Conservation (phyloP, 2,113 vertebrate species). For the Corythoichthys haematopterus region DNA sequence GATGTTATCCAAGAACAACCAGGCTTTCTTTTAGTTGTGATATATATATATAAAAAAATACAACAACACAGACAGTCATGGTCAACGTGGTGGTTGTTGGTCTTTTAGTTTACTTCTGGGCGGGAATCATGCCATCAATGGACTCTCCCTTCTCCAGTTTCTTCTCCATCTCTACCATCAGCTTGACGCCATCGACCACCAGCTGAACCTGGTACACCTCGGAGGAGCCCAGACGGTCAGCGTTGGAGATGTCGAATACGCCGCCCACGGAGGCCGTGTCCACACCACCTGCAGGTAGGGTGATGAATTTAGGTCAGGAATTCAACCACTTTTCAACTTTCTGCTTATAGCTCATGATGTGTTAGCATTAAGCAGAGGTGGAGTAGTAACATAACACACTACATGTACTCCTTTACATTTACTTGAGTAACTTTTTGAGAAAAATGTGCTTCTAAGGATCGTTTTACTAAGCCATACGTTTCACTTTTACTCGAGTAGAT, state of each 20-base stretch:
- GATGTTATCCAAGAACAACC: constrained; percentile 29
- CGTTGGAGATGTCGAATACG: constrained; percentile 93
- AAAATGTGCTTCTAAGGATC: no score
- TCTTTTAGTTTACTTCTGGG: constrained; percentile 85
- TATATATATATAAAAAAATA: constrained; percentile 26
- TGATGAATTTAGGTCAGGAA: background rate
- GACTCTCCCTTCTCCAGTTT: constrained; percentile 88
- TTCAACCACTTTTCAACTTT: no score
- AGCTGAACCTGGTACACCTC: constrained; percentile 93
- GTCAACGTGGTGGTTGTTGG: constrained; percentile 11
- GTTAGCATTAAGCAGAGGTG: no score
- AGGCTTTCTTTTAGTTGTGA: constrained; percentile 53
- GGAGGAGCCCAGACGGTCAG: constrained; percentile 90
- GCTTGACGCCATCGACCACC: constrained; percentile 95
- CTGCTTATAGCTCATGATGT: no score
- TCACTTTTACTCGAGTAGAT: no score
- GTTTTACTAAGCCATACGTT: no score
- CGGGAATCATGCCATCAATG: constrained; percentile 92
- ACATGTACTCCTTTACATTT: no score
- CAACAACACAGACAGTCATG: constrained; percentile 51
- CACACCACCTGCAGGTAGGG: constrained; percentile 79
- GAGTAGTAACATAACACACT: no score
- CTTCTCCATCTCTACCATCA: constrained; percentile 98
- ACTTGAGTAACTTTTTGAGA: no score
- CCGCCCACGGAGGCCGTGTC: constrained; percentile 91